Evolutionary conservation across 1,140 invertebrate species (phyloP).

Genomic region (Bombus superbus): DNA sequence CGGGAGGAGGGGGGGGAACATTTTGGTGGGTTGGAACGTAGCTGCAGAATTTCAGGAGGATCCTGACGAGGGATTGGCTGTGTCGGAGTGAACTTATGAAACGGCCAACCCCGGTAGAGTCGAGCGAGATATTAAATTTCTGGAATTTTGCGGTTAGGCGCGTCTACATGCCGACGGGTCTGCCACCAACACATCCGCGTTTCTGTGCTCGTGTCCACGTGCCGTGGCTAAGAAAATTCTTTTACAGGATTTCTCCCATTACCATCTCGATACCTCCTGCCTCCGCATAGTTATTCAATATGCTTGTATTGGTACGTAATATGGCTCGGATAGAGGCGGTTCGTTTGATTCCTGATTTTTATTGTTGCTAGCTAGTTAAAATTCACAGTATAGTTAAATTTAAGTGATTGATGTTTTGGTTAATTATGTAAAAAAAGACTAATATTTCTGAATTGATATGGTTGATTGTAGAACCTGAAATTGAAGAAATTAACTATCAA

Average conservation of each 20-base stretch:
- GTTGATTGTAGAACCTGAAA: too few species aligned
- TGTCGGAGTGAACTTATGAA: constrained; percentile 80
- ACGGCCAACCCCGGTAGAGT: constrained; percentile 69
- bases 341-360: background rate
- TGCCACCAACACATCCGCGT: constrained; percentile 37
- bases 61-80: constrained; percentile 69
- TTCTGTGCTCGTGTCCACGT: constrained; percentile 25
- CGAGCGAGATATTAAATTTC: constrained; percentile 82
- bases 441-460: too few species aligned
- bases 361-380: background rate
- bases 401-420: too few species aligned
- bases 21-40: constrained; percentile 59
- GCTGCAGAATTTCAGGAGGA: constrained; percentile 65
- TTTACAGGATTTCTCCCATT: constrained; percentile 39
- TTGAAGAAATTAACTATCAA: too few species aligned
- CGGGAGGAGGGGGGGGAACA: constrained; percentile 19
- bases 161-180: constrained; percentile 71
- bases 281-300: background rate
- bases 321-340: background rate
- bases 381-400: too few species aligned
- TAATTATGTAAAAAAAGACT: too few species aligned
- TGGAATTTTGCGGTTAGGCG: constrained; percentile 81
- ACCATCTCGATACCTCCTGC: constrained; percentile 10
- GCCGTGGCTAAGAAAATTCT: constrained; percentile 45
- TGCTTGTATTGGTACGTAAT: background rate